Conservation (phyloP, 2,113 vertebrate genomes). For the Apodemus speciosus region DNA sequence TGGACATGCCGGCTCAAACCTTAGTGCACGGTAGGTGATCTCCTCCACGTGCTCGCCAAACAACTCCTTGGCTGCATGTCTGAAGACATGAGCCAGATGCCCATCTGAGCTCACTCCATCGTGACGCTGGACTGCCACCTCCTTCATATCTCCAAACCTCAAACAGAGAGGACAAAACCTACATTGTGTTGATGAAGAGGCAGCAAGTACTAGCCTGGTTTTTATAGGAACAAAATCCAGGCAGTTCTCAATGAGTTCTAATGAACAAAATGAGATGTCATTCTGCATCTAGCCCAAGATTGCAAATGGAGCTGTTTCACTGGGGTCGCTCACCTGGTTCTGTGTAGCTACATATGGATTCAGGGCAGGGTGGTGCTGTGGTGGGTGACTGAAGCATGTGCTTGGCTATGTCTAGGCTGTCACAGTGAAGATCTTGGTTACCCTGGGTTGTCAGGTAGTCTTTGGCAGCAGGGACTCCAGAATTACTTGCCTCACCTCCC, state of each 20-base stretch:
- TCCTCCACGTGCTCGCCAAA: conserved; percentile 92
- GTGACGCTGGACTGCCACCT: conserved; percentile 84
- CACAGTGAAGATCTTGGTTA: not conserved
- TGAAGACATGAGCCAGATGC: conserved; percentile 93
- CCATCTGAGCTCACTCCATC: conserved; percentile 91
- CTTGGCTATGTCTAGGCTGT: too few relatives aligned
- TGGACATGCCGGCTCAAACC: conserved; percentile 78
- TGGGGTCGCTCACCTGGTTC: too few relatives aligned
- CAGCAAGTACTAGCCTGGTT: not conserved
- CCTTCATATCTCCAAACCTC: conserved; percentile 88
- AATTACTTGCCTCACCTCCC: not conserved
- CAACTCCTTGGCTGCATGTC: conserved; percentile 93
- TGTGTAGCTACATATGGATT: fast-evolving
- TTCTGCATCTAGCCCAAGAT: not conserved
- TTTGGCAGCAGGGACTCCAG: not conserved
- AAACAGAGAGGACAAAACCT: not conserved
- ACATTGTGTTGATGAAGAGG: not conserved
- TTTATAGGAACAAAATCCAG: not conserved
- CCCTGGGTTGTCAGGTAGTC: not conserved
- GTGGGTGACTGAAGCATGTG: fast-evolving
- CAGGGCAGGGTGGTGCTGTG: not conserved
- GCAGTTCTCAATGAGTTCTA: not conserved
- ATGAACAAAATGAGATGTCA: not conserved
- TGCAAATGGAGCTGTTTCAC: not conserved
- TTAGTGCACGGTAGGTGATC: conserved; percentile 91